Evolutionary conservation across 2,888 invertebrate genomes (phyloP), one percentile per base, ranked within the genome.

Genomic region (Tetragonisca angustula): DNA sequence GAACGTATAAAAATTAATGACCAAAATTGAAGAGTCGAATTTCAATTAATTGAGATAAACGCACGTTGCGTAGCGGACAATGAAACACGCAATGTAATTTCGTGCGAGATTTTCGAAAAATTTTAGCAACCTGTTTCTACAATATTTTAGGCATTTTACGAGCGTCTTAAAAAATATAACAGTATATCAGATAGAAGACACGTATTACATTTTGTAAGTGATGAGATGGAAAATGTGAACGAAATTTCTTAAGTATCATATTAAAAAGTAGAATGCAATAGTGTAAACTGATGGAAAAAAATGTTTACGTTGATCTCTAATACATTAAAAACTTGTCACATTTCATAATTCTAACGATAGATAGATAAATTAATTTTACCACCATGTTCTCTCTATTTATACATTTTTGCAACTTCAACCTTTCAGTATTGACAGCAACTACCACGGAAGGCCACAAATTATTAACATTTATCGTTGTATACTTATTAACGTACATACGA

Each of bases 1-100:
- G 61, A 3, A 21, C 49, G 68, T 36, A 59, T 19, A 52, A 78
- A 19, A 68, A 79, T 77, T 77, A 74, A 74, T 64, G 54, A 52
- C 50, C 11, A 19, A 59, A 59, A 71, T 71, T 59, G 19, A 19
- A 11, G 6, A 71, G 21, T 43, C 49, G 24, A 72, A 27, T 4
- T 21, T 61, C 19, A 21, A 43, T 59, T 21, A 21, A 24, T 56
- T 27, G 54, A 32, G n/a, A 6, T 6, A 65, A 32, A 64, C 21
- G 13, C 21, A 64, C 32, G 27, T 11, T 21, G 21, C 17, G 17
- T 19, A 27, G 21, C 1, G 19, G 4, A 52, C 15, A 43, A 43
- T 43, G 3, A 21, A 27, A 68, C n/a, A 19, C 2, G n/a, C n/a
- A 24, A 15, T 5, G 15, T n/a, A 59, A 59, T 24, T 5, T 59